phyloP scores from a whole-genome alignment of 2,888 invertebrate genomes.

The Heteropelma amictum region DNA sequence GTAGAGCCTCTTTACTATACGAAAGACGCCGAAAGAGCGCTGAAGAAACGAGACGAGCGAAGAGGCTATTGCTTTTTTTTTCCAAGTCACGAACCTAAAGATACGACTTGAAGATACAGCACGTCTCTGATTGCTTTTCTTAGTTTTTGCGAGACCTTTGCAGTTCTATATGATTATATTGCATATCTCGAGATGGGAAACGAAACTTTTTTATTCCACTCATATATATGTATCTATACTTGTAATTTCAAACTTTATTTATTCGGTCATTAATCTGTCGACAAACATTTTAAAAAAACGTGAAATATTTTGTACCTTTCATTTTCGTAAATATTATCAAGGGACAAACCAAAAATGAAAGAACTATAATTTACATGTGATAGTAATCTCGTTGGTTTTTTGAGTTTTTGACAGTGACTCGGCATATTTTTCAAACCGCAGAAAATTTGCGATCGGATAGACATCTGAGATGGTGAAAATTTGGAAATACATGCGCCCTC shows the following conservation, averaged over 20 bases:
- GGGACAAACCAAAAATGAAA: too few species aligned
- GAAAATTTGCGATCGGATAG: too few species aligned
- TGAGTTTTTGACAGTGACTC: too few species aligned
- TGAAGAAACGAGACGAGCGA: not conserved
- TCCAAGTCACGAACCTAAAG: constrained; percentile 54
- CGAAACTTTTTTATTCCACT: constrained; percentile 8
- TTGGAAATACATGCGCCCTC: too few species aligned
- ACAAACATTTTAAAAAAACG: too few species aligned
- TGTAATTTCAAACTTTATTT: not conserved
- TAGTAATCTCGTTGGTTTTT: too few species aligned
- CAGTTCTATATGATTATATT: constrained; percentile 39
- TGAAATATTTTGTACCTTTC: too few species aligned
- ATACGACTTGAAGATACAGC: constrained; percentile 71
- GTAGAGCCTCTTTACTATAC: not conserved
- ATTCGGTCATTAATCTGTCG: constrained; percentile 26
- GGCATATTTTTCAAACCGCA: too few species aligned
- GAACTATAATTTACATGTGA: too few species aligned
- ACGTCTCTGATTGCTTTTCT: constrained; percentile 74
- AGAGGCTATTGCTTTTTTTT: not conserved
- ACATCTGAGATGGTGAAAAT: too few species aligned
- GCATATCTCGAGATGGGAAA: constrained; percentile 23
- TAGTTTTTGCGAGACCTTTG: constrained; percentile 54
- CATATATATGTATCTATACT: too few species aligned
- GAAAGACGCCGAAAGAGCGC: constrained; percentile 17
- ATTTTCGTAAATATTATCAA: too few species aligned